A percentile compares a stretch with the other conserved stretches of the same genome.
phyloP scores from a whole-genome alignment of 1,140 invertebrate genomes.

The Diabrotica undecimpunctata region DNA sequence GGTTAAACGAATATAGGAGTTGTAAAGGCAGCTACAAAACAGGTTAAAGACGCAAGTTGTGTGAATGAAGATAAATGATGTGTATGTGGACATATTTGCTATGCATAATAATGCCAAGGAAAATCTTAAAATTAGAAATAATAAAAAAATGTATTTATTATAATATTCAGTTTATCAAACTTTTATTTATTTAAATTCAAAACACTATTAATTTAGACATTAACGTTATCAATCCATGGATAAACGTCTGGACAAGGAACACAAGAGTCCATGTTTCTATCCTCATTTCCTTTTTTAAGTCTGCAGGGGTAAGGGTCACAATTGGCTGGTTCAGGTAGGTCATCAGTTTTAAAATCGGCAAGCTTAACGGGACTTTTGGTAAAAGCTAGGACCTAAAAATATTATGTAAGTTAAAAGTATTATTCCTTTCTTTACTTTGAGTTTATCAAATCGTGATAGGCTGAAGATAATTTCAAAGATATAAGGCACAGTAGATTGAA shows the following conservation, averaged over 20 bases:
- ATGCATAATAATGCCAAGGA: no score
- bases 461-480: background rate
- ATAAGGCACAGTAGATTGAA: no score
- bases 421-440: no score
- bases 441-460: background rate
- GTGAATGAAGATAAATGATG: no score
- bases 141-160: no score
- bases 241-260: conserved; percentile 47
- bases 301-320: conserved; percentile 42
- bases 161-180: background rate
- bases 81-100: no score
- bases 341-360: conserved; percentile 25
- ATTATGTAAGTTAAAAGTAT: conserved; percentile 9
- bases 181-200: background rate
- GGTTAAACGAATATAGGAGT: no score
- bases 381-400: conserved; percentile 35
- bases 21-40: no score
- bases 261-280: conserved; percentile 48
- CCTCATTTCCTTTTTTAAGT: conserved; percentile 43
- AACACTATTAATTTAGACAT: conserved; percentile 33
- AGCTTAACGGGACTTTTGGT: conserved; percentile 32
- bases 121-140: no score
- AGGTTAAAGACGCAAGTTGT: no score
- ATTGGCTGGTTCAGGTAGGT: conserved; percentile 21
- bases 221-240: conserved; percentile 50